Percentiles rank a stretch among this genome's conserved stretches.
These are phyloP conservation scores for Microcebus tavaratra DNA, from an alignment of 2,113 vertebrate genomes.

Conservation along the genomic window DNA sequence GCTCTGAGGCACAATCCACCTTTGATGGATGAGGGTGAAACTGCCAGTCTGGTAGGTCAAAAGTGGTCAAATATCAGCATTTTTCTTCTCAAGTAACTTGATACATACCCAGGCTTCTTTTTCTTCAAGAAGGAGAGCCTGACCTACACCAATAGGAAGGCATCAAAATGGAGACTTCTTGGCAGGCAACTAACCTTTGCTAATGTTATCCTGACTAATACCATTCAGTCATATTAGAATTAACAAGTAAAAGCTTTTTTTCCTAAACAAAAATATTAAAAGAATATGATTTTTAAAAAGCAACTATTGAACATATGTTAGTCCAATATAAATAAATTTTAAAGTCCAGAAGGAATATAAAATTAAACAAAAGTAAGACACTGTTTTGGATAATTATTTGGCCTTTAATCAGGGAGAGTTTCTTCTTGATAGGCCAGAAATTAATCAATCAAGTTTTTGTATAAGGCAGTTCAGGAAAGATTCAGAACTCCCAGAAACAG, in stretches of 20 bases:
- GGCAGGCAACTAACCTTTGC: neutral
- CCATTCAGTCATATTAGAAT: constrained; percentile 2
- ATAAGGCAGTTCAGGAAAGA: neutral
- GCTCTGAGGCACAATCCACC: neutral
- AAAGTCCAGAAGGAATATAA: neutral
- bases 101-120: neutral
- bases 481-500: neutral
- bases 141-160: neutral
- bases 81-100: neutral
- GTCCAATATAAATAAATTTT: neutral
- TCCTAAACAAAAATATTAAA: neutral
- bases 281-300: neutral
- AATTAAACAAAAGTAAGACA: constrained; percentile 11
- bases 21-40: neutral
- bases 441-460: neutral
- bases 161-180: neutral
- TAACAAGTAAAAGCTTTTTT: neutral
- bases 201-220: neutral
- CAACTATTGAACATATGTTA: neutral
- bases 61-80: neutral
- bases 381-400: neutral
- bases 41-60: neutral
- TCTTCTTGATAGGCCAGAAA: constrained; percentile 11
- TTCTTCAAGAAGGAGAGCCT: neutral
- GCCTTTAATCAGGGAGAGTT: neutral